These are phyloP conservation scores for Eristalis arbustorum DNA, from an alignment of 2,888 invertebrate genomes.

Conservation along the genomic window DNA sequence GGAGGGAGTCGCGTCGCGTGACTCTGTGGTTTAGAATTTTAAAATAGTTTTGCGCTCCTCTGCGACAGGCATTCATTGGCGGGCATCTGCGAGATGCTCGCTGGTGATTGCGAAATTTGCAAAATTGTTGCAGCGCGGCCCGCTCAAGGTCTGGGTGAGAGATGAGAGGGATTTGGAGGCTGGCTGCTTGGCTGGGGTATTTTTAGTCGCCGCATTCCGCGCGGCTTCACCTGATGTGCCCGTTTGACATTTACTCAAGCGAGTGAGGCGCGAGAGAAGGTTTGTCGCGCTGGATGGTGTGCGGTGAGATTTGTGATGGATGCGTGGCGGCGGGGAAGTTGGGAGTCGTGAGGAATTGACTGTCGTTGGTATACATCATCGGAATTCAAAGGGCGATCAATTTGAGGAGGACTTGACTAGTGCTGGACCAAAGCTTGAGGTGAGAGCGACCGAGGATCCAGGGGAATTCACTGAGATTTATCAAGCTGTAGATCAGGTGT, in stretches of 20 bases:
- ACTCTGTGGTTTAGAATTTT: not conserved
- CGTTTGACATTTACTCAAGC: not conserved
- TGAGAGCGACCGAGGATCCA: too few species aligned
- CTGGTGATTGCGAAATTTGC: not conserved
- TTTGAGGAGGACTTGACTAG: too few species aligned
- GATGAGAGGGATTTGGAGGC: not conserved
- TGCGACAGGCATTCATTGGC: not conserved
- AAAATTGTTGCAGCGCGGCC: not conserved
- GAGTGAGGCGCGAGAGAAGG: too few species aligned
- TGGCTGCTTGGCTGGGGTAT: not conserved
- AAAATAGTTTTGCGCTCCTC: not conserved
- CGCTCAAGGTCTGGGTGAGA: not conserved
- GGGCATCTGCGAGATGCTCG: not conserved
- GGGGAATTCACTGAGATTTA: too few species aligned
- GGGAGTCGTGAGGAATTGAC: too few species aligned
- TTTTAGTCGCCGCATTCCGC: not conserved
- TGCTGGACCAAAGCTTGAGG: too few species aligned
- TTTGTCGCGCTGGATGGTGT: too few species aligned
- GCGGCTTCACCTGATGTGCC: not conserved
- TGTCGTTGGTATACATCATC: too few species aligned
- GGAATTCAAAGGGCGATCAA: too few species aligned
- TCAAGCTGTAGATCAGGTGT: too few species aligned
- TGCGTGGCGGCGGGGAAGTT: too few species aligned
- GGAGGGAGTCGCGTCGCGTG: not conserved
- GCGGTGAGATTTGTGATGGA: too few species aligned